Base-by-base conservation (phyloP, 2,113 vertebrate species). In the Turnix velox region DNA sequence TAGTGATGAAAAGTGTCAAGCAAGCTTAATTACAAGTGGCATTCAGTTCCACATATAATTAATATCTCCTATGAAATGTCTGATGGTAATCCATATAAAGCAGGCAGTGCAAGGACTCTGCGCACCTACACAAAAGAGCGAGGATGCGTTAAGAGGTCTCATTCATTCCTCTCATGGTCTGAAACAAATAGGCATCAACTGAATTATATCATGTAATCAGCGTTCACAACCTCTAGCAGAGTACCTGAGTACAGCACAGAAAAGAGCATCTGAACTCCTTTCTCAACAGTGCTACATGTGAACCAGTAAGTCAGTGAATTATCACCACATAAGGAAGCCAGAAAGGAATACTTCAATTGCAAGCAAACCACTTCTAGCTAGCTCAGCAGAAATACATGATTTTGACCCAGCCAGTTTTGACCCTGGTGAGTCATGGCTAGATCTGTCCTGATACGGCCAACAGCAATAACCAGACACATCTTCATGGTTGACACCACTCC, bases 101-200 rank as follows among this genome's bases (percentile, higher is more conserved):
- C 42, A 30, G 15, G 30, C 87, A 90, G 65, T 2, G 0, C 35
- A 73, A 62, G 0, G 19, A 61, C 45, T 74, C 67, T 84, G 69
- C 61, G 75, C n/a, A 78, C 15, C 39, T 39, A 72, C 73, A 82
- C 43, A 75, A 72, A 92, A 75, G 49, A 75, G 17, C 4, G 2
- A 83, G 55, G 33, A 43, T 84, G 37, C 14, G 4, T 57, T 94
- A 80, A 81, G 65, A 87, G 37, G 28, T 45, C 66, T 93, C 52
- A 72, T 90, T 93, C 61, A 78, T 87, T 83, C 30, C 37, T 72
- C 77, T 78, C 59, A 81, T n/a, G 35, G 92, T 75, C 57, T 78
- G 85, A 93, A 96, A 93, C 66, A 84, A 94, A 77, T 37, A 73
- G 51, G 39, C 55, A 74, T 63, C 59, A 83, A 86, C 85, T 48